Base-by-base conservation (phyloP, 2,113 vertebrate species). In the Malaclemys terrapin region DNA sequence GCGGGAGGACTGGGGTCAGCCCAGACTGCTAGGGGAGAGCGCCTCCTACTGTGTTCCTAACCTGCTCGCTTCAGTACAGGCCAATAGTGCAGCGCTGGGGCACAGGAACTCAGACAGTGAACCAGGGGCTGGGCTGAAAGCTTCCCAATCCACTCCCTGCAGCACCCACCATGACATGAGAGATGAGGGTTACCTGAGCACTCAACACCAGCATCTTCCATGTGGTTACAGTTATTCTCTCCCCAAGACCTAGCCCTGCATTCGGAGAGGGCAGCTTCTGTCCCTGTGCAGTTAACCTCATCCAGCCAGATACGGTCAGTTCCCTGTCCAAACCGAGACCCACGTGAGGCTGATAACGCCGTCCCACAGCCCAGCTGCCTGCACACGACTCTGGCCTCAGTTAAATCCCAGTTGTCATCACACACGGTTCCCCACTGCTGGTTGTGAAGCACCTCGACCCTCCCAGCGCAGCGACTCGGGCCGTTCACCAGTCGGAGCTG, bases 321-420 rank as follows among this genome's bases (percentile, higher is more conserved):
- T 42, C 89, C 89, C 56, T 10, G 25, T 25, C 85, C 93, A 19
- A 69, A 94, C 0, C 0, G 9, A 69, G 65, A 54, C 1, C 54
- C 19, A 2, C 4, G 25, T 0, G 1, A 0, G 0, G 65, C 86
- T 0, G 31, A 49, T 2, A 0, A 80, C 0, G 98, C 98, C 0
- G 88, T 85, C 88, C 98, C 98, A 78, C 98, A 99, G 22, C 99
- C 99, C 91, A 99, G 98, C 89, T 99, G 98, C 81, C 96, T 97
- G 90, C 99, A 99, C 93, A 22, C 3, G 19, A 54, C 53, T 54
- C 53, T 54, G 53, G 19, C 53, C 53, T 54, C 53, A 14, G 53
- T 54, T 54, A 54, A 54, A 54, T 8, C 19, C 19, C 53, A 54
- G 19, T 2, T 3, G 53, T 54, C 53, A 54, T 54, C 53, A 54